A percentile compares a stretch with the other conserved stretches of the same genome.
These are phyloP conservation scores for Leptura quadrifasciata DNA, from an alignment of 2,888 invertebrate genomes.

Conservation along the genomic window DNA sequence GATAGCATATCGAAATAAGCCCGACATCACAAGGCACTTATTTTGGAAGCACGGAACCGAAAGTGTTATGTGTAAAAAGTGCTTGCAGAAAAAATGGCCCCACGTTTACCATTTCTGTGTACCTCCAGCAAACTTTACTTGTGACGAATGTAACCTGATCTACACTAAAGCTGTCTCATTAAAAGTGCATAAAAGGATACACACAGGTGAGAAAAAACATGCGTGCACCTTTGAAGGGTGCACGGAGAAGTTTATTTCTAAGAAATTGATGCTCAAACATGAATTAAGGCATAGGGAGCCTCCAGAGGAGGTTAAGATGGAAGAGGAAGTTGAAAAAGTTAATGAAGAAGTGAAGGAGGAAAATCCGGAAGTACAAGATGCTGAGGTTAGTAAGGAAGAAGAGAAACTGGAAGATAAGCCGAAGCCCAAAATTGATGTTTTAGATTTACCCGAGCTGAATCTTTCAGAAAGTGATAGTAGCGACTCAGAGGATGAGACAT, in stretches of 20 bases:
- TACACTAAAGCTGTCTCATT: slow-evolving; percentile 86
- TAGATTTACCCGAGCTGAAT: slow-evolving; percentile 87
- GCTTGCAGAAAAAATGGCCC: slow-evolving; percentile 93
- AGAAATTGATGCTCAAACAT: slow-evolving; percentile 86
- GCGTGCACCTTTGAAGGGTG: slow-evolving; percentile 83
- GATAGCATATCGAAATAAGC: slow-evolving; percentile 90
- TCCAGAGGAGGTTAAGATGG: slow-evolving; percentile 55
- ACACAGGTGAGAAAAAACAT: slow-evolving; percentile 82
- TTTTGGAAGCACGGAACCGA: slow-evolving; percentile 96
- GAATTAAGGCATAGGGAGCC: slow-evolving; percentile 77
- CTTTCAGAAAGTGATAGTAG: slow-evolving; percentile 88
- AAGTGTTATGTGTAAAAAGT: slow-evolving; percentile 88
- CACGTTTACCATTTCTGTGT: slow-evolving; percentile 94
- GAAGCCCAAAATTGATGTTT: slow-evolving; percentile 78
- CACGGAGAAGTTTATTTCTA: slow-evolving; percentile 86
- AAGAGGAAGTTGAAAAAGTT: slow-evolving; percentile 51
- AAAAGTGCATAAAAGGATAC: slow-evolving; percentile 89
- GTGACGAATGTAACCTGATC: slow-evolving; percentile 87
- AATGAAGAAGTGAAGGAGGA: slow-evolving; percentile 54
- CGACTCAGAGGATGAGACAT: slow-evolving; percentile 77
- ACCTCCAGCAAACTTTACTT: slow-evolving; percentile 85
- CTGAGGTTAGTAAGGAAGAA: slow-evolving; percentile 67
- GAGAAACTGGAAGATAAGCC: slow-evolving; percentile 61
- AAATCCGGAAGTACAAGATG: slow-evolving; percentile 67
- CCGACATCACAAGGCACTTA: slow-evolving; percentile 91